Conservation (phyloP, 2,797 vertebrate species). For the Hemibagrus guttatus region DNA sequence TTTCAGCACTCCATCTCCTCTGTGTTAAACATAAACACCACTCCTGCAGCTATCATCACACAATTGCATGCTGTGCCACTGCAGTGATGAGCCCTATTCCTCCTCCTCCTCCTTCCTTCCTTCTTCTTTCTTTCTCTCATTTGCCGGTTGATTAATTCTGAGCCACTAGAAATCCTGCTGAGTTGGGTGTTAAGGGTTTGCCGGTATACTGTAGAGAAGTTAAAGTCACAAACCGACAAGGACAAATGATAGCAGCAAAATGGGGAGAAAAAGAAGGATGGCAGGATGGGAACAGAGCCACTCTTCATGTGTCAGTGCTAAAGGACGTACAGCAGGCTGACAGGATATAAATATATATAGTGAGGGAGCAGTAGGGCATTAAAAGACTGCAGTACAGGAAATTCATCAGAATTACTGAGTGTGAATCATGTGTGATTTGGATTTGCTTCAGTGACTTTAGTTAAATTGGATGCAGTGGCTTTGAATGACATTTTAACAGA, state of each 20-base stretch:
- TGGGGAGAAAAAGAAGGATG: background rate
- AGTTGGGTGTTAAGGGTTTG: slow-evolving; percentile 42
- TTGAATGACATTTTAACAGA: background rate
- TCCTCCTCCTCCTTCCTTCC: background rate
- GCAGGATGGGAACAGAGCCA: background rate
- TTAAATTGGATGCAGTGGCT: background rate
- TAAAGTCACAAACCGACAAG: slow-evolving; percentile 45
- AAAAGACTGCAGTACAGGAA: slow-evolving; percentile 13
- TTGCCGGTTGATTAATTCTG: slow-evolving; percentile 33
- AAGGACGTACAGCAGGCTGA: slow-evolving; percentile 24
- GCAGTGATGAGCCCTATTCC: slow-evolving; percentile 18
- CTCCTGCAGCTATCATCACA: background rate
- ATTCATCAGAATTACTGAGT: background rate
- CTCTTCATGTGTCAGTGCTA: slow-evolving; percentile 9
- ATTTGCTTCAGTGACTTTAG: background rate
- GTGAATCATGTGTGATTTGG: background rate
- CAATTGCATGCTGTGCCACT: slow-evolving; percentile 14
- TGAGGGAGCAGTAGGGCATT: background rate
- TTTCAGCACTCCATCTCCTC: background rate
- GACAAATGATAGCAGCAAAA: slow-evolving; percentile 40
- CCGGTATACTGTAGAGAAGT: slow-evolving; percentile 28
- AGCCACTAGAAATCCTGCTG: slow-evolving; percentile 50
- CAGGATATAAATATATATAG: slow-evolving; percentile 13
- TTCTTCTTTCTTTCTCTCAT: slow-evolving; percentile 12
- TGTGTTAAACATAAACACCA: slow-evolving; percentile 2